A percentile compares a stretch with the other conserved stretches of the same genome.
phyloP scores from a whole-genome alignment of 1,140 invertebrate genomes.

The Heliconius melpomene region DNA sequence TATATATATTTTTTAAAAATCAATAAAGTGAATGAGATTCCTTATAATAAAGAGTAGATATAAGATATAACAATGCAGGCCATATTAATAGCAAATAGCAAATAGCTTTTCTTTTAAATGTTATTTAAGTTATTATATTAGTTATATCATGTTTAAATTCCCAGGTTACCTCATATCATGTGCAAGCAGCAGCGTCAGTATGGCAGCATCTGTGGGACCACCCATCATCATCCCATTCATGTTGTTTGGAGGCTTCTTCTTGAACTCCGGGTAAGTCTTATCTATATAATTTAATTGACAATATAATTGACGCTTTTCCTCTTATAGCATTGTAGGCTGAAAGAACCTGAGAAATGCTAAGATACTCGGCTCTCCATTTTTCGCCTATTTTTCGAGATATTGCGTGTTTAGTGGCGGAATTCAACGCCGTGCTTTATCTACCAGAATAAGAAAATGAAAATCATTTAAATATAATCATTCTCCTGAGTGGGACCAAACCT shows the following conservation, averaged over 20 bases:
- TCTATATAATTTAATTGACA: neutral
- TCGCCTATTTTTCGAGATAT: no score
- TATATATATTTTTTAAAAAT: no score
- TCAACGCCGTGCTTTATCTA: no score
- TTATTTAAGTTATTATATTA: neutral
- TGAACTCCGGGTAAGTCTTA: constrained; percentile 90
- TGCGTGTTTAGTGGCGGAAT: no score
- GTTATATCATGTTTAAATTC: constrained; percentile 40
- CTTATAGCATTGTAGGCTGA: neutral
- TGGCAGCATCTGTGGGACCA: constrained; percentile 94
- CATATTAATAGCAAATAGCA: no score
- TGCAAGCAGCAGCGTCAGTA: constrained; percentile 88
- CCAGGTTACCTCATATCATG: constrained; percentile 95
- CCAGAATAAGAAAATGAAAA: no score
- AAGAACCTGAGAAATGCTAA: neutral
- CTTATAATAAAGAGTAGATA: no score
- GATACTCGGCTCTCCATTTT: no score
- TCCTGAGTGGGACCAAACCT: no score
- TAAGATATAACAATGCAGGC: no score
- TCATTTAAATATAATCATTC: no score
- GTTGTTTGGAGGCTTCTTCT: constrained; percentile 97
- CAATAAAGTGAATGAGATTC: no score
- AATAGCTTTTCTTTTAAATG: neutral
- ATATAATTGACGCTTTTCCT: neutral
- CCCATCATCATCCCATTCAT: constrained; percentile 96